Evolutionary conservation across 2,888 invertebrate species (phyloP), one percentile per base, ranked within the genome.

Genomic region (Muschampia plurimacula): DNA sequence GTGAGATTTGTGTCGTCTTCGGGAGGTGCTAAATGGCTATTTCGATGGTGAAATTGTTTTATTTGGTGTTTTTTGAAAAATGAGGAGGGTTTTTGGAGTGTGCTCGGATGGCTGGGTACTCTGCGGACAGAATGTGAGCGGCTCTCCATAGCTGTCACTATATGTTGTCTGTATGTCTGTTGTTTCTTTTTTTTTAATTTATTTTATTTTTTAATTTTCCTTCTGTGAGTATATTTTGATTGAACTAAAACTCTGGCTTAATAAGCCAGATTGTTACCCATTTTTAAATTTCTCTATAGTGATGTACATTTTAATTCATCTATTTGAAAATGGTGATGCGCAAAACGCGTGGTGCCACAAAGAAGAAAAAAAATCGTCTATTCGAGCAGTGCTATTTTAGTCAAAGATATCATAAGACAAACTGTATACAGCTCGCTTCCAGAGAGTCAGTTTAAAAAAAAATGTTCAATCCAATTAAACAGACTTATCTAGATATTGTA

Each of bases 61-160:
- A 76, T 78, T 78, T 81, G 80, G 81, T 81, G 76, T 71, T 69
- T 71, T 39, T 60, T 60, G 75, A 66, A 87, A 66, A 62, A 95
- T 95, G 95, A 93, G 95, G 86, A 89, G 95, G 69, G 95, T 95
- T 41, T 93, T 95, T 68, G 95, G 95, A 63, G 95, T 95, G 6
- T 95, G 95, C 83, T 90, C 95, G 6, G 95, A 95, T 78, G 91
- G 95, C 78, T 93, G 93, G 91, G 84, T 91, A 75, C 91, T 93
- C 76, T 95, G 95, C 81, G 93, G 95, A 80, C 94, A 95, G 87
- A 94, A 94, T 94, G 95, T 95, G 92, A 93, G 94, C 83, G 75
- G 89, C 83, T 86, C 86, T 39, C 15, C 67, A 84, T 89, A 84
- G 83, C 88, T 80, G 84, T 87, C 86, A 85, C 86, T 92, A 89